A percentile compares a stretch with the other conserved stretches of the same genome.
phyloP scores from a whole-genome alignment of 2,888 invertebrate species.

The Stratiomys singularior region DNA sequence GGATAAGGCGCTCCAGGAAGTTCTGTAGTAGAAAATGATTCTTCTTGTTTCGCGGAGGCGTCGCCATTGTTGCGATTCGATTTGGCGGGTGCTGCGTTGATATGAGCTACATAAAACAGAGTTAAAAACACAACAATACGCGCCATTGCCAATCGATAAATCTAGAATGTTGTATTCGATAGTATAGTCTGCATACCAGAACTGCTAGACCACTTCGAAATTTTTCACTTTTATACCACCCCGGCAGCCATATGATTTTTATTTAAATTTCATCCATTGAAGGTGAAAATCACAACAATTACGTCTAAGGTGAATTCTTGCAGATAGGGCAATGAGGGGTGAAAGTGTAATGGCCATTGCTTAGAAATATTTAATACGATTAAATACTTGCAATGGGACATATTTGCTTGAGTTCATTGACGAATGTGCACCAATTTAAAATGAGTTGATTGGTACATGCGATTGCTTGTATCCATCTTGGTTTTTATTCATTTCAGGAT shows the following conservation, averaged over 20 bases:
- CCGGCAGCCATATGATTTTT: slow-evolving; percentile 11
- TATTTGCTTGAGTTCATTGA: too few relatives aligned
- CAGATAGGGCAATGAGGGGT: not conserved
- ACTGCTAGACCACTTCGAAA: slow-evolving; percentile 20
- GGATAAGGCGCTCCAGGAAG: slow-evolving; percentile 23
- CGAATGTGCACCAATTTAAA: too few relatives aligned
- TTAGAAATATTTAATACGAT: too few relatives aligned
- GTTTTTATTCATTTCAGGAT: too few relatives aligned
- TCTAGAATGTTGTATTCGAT: not conserved
- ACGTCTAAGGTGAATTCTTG: not conserved
- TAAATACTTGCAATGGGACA: too few relatives aligned
- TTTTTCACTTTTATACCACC: slow-evolving; percentile 37
- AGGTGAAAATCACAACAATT: slow-evolving; percentile 28
- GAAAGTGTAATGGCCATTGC: too few relatives aligned
- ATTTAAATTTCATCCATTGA: slow-evolving; percentile 38
- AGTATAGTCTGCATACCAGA: slow-evolving; percentile 7
- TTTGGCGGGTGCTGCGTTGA: not conserved
- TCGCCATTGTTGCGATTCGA: slow-evolving; percentile 17
- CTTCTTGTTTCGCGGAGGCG: slow-evolving; percentile 5
- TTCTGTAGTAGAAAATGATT: not conserved
- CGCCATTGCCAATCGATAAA: slow-evolving; percentile 5
- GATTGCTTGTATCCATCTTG: too few relatives aligned
- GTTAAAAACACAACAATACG: not conserved
- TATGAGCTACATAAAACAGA: not conserved
- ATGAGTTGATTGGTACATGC: too few relatives aligned